Evolutionary conservation across 2,113 vertebrate species (phyloP), one percentile per base, ranked within the genome.

Genomic region (Nymphicus hollandicus): DNA sequence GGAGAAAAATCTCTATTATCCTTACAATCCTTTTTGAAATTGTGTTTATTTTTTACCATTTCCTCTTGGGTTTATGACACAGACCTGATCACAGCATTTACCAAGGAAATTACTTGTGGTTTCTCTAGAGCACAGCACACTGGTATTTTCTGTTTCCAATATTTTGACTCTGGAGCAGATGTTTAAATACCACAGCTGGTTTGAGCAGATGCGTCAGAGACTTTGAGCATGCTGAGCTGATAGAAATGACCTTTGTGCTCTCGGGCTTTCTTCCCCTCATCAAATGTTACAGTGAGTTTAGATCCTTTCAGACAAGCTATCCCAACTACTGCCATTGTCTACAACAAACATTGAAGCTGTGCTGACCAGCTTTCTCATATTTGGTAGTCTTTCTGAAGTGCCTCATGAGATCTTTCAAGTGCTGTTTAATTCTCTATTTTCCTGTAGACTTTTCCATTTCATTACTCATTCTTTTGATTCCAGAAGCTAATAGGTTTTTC

Each of bases 231-330:
- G 35, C 79, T 86, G 81, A 94, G 58, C 13, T 55, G 63, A 80
- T 86, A n/a, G 17, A 88, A 94, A 79, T 73, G 78, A 95, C 87
- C 84, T 92, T 64, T 81, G 27, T 87, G 64, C 91, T 82, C n/a
- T 70, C 58, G 79, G 46, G 8, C 43, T 50, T 91, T 72, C 74
- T 82, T 81, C 37, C 13, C n/a, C 74, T 89, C 52, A 79, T 65
- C 29, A 71, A 74, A 73, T 39, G 10, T 50, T 89, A 33, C 35
- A 58, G 24, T 24, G n/a, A 37, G 47, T 81, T 90, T 60, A 58
- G 72, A 55, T 90, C 28, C 50, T 91, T 90, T 55, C 35, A 76
- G n/a, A 29, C 17, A 66, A 68, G 82, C 7, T 56, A 24, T 46
- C 46, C 64, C 60, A 87, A 33, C 6, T 5, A 4, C 71, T 85